Evolutionary conservation across 2,113 vertebrate species (phyloP).

Genomic region (Saguinus midas): DNA sequence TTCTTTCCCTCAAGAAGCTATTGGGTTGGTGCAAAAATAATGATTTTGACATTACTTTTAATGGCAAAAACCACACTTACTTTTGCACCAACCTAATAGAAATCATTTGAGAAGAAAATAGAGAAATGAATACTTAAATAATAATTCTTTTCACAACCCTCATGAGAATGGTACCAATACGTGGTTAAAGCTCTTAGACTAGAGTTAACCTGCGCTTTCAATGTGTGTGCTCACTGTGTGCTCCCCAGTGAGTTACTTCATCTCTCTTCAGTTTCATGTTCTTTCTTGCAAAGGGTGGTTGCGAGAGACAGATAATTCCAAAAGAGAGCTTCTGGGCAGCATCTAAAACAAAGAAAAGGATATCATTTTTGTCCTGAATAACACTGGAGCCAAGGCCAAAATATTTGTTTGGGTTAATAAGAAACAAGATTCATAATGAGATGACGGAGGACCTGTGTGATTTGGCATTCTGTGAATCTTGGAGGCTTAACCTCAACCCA

Average conservation of each 20-base stretch:
- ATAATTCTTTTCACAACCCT: not conserved
- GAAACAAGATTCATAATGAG: slow-evolving; percentile 44
- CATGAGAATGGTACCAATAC: not conserved
- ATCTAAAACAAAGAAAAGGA: not conserved
- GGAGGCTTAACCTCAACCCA: not conserved
- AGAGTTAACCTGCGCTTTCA: not conserved
- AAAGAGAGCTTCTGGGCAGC: not conserved
- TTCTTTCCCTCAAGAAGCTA: not conserved
- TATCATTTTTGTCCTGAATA: not conserved
- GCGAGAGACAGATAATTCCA: not conserved
- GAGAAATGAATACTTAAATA: not conserved
- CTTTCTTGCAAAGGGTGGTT: not conserved
- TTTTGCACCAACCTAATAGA: not conserved
- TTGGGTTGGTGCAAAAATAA: no score
- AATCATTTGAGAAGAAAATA: not conserved
- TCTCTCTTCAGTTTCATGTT: not conserved
- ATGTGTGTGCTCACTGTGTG: not conserved
- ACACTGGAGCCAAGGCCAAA: not conserved
- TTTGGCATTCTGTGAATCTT: not conserved
- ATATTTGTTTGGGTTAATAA: slow-evolving; percentile 35
- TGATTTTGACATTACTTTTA: no score
- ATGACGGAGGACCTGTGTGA: not conserved
- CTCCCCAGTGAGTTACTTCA: not conserved
- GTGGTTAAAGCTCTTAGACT: not conserved
- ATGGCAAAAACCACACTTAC: no score